A percentile compares a stretch with the other conserved stretches of the same genome.
phyloP scores from a whole-genome alignment of 1,140 invertebrate genomes.

The Sesamia nonagrioides region DNA sequence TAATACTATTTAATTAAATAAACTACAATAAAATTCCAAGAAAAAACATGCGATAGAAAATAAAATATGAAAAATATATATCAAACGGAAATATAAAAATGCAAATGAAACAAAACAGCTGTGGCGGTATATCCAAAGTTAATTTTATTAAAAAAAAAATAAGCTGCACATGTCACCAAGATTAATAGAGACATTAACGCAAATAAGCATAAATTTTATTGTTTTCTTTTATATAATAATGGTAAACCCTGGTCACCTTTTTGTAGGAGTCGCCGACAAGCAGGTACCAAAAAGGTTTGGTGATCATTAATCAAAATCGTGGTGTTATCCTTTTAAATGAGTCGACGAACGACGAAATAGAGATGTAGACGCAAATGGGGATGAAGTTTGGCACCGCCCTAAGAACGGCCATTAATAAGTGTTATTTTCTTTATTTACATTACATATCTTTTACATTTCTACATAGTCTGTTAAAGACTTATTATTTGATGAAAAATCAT shows the following conservation, averaged over 20 bases:
- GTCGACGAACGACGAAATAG: slow-evolving; percentile 72
- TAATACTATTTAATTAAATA: background rate
- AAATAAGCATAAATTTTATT: slow-evolving; percentile 73
- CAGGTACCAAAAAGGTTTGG: slow-evolving; percentile 74
- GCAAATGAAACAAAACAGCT: slow-evolving; percentile 70
- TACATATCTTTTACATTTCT: slow-evolving; percentile 29
- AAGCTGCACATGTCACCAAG: slow-evolving; percentile 68
- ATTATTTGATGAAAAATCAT: background rate
- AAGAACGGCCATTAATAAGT: slow-evolving; percentile 62
- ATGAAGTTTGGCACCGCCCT: slow-evolving; percentile 71
- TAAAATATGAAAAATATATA: slow-evolving; percentile 46
- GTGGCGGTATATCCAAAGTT: slow-evolving; percentile 56
- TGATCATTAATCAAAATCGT: slow-evolving; percentile 80
- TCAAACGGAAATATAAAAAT: slow-evolving; percentile 68
- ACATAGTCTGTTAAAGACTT: background rate
- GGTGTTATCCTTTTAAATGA: slow-evolving; percentile 68
- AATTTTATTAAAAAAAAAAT: slow-evolving; percentile 49
- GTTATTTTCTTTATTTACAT: slow-evolving; percentile 27
- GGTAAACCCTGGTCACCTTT: slow-evolving; percentile 63
- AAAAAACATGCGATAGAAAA: background rate
- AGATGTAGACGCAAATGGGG: slow-evolving; percentile 74
- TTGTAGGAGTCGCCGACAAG: slow-evolving; percentile 75
- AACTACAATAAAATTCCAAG: background rate
- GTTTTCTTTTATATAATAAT: slow-evolving; percentile 64
- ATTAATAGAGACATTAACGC: slow-evolving; percentile 81